A percentile compares a stretch with the other conserved stretches of the same genome.
phyloP scores from a whole-genome alignment of 2,797 vertebrate genomes.

The Sphenopsis melanotis region DNA sequence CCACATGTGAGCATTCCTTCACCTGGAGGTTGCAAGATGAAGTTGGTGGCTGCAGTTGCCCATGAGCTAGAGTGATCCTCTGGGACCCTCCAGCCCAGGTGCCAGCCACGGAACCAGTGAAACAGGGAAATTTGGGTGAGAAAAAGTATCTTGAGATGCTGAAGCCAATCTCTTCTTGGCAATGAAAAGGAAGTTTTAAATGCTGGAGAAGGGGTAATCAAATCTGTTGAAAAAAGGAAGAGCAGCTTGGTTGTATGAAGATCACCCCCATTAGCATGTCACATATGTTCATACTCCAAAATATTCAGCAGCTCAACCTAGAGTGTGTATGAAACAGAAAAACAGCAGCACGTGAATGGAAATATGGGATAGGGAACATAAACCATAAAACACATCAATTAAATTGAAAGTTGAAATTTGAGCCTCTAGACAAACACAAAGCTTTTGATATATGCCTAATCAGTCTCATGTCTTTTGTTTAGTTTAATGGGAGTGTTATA shows the following conservation, averaged over 20 bases:
- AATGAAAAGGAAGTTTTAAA: not conserved
- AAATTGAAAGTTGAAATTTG: not conserved
- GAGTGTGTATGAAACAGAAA: not conserved
- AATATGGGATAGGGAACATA: not conserved
- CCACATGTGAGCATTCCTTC: rapidly evolving
- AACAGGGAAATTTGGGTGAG: not conserved
- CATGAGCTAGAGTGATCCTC: rapidly evolving
- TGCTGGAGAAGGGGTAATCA: not conserved
- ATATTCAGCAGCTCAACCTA: not conserved
- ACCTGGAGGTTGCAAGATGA: not conserved
- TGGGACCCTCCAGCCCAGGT: not conserved
- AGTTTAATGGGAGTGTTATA: not conserved
- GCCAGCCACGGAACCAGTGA: not conserved
- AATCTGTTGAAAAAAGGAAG: not conserved
- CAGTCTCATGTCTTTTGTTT: not conserved
- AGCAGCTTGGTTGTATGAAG: not conserved
- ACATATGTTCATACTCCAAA: not conserved
- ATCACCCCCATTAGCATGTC: not conserved
- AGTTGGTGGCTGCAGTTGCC: not conserved
- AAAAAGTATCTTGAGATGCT: not conserved
- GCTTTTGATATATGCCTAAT: not conserved
- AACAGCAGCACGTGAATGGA: not conserved
- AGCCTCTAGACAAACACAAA: not conserved
- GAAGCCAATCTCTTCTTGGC: not conserved
- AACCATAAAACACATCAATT: not conserved